These are phyloP conservation scores for Psittacula echo DNA, from an alignment of 2,797 vertebrate species.

Conservation along the genomic window DNA sequence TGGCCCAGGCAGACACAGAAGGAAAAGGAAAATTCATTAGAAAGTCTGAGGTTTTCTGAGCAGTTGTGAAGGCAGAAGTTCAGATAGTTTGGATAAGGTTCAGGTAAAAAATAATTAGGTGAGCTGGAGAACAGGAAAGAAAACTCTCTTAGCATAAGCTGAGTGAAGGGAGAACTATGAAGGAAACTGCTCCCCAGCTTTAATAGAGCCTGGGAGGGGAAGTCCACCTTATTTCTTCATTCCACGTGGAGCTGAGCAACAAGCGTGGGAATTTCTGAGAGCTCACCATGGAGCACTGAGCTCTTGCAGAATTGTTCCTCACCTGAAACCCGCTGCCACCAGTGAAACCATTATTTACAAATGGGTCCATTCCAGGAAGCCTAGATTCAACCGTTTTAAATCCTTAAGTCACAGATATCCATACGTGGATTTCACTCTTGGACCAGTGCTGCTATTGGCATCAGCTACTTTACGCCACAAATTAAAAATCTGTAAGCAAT, in stretches of 20 bases:
- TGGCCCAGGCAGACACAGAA: not conserved
- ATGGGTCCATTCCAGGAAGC: not conserved
- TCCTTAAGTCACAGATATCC: not conserved
- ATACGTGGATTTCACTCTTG: not conserved
- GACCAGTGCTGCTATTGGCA: not conserved
- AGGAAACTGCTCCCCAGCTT: not conserved
- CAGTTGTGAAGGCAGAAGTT: constrained; percentile 33
- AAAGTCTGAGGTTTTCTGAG: not conserved
- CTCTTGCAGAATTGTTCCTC: not conserved
- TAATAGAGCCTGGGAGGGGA: not conserved
- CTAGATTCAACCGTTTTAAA: not conserved
- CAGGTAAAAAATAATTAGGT: constrained; percentile 33
- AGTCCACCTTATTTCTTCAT: not conserved
- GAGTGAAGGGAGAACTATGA: not conserved
- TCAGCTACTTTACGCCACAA: not conserved
- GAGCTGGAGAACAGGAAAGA: constrained; percentile 1
- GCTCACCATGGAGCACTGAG: not conserved
- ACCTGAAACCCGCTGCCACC: not conserved
- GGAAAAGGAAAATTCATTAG: not conserved
- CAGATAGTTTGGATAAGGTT: not conserved
- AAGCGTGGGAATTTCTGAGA: not conserved
- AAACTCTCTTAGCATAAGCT: not conserved
- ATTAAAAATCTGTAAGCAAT: not conserved
- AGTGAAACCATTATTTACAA: not conserved
- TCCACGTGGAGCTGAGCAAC: not conserved